These are phyloP conservation scores for Aradus depressus DNA, from an alignment of 2,888 invertebrate genomes.

Conservation along the genomic window DNA sequence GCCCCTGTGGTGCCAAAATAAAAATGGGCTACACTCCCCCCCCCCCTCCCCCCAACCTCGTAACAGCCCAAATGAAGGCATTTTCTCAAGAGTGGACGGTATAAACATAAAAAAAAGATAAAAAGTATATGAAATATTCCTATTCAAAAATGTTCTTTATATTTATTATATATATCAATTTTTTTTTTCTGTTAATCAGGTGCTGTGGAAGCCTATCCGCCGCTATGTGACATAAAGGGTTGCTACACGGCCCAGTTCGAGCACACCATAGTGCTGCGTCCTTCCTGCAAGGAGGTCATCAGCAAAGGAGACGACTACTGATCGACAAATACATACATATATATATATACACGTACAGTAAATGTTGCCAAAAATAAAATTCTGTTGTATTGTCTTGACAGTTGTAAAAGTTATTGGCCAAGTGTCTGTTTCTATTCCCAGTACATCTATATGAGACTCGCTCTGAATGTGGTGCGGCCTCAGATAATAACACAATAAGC, in stretches of 20 bases:
- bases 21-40: no score
- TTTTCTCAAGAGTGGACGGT: no score
- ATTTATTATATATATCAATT: neutral
- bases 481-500: no score
- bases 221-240: conserved; percentile 91
- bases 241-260: conserved; percentile 99
- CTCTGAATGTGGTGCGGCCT: no score
- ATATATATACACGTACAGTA: neutral
- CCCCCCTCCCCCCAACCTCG: no score
- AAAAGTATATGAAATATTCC: no score
- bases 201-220: conserved; percentile 96
- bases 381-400: neutral
- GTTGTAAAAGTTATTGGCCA: neutral
- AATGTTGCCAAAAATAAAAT: neutral
- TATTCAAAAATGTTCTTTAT: no score
- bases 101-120: no score
- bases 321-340: conserved; percentile 28
- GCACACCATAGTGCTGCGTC: conserved; percentile 92
- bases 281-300: conserved; percentile 96
- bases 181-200: conserved; percentile 26
- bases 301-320: conserved; percentile 94
- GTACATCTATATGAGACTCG: no score
- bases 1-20: no score
- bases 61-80: no score
- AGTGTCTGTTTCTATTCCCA: no score